Base-by-base conservation (phyloP, 2,113 vertebrate species). In the Hippopotamus amphibius region DNA sequence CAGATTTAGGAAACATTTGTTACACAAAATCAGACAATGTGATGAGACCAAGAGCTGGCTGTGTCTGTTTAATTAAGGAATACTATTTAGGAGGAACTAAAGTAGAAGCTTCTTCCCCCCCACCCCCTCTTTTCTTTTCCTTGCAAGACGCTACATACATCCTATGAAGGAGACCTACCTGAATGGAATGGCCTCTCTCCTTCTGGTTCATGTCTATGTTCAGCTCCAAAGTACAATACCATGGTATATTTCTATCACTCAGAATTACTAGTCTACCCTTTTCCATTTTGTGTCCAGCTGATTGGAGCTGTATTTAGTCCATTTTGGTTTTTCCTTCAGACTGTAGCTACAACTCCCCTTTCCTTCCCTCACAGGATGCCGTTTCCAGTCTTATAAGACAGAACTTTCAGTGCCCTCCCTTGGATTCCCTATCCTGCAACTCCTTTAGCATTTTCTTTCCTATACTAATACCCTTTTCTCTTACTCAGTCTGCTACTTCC, bases 11-110 rank as follows among this genome's bases (percentile, higher is more conserved):
- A 95, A 81, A 85, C 12, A 48, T 24, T 77, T 86, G 41, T 86
- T 96, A 59, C 1, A 65, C 87, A 81, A 96, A 94, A 81, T 88
- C 71, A 79, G 81, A n/a, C 30, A 65, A 48, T 43, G 43, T 92
- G 83, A 26, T 61, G 79, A 90, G 19, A 80, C 68, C 30, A 82
- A 86, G 33, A 81, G 19, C 21, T 87, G 7, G 2, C 1, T 63
- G 17, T 92, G 12, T 81, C 26, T 19, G 10, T 46, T 72, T 77
- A 68, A 55, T 81, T 81, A 93, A 88, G 69, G 48, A 84, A 28
- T 76, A 85, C 16, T 63, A 0, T 69, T 96, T 59, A 93, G 81
- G 22, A 81, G 81, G 33, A 88, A 22, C 69, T 79, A 53, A 93
- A 15, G 6, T 66, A 71, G 46, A 66, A 92, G 30, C 37, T 88